Base-by-base conservation (phyloP, 37 sponge, comb jelly and placozoan species). In the Aplysina aerophoba region DNA sequence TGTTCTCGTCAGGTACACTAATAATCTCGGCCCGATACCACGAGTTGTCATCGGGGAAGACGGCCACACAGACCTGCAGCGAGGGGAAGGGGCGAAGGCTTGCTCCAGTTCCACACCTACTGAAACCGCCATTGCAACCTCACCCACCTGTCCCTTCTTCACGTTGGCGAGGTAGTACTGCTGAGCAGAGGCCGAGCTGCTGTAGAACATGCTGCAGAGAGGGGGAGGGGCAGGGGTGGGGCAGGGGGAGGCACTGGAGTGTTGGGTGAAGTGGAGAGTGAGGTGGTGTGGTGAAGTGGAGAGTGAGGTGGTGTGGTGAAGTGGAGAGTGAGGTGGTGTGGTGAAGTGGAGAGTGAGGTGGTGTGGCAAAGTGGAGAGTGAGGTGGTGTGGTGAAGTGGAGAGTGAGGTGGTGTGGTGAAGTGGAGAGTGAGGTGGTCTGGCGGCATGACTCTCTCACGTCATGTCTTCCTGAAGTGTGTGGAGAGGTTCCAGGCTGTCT, bases 321-420 rank as follows among this genome's bases (percentile, higher is more conserved):
- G 50, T 88, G 77, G 15, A 82, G 79, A 39, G 79, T 59, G 65
- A 59, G 83, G 21, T 80, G 85, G 0, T 68, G 44, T 44, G 83
- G 25, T 57, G 71, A 40, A 33, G 89, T 83, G 40, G 80, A 80
- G 3, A 89, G 34, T 20, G 89, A 39, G 57, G 80, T 79, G 19
- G 59, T 36, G 80, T 85, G 69, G 0, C 25, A 60, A 0, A 56
- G 60, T 25, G 82, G 25, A 59, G 62, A 61, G 16, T 59, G 59
- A 17, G 61, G 81, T 31, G 38, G 16, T 16, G 16, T 16, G 30
- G 81, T n/a, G 65, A 65, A 39, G 41, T 27, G 71, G 53, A 33
- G 54, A 34, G 50, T 36, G 69, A 38, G 71, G 11, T 0, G 41
- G 69, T 0, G 44, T 35, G n/a, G 4, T 1, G 64, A 82, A 35